Evolutionary conservation across 2,797 vertebrate species (phyloP).

Genomic region (Paratrypauchen microcephalus): DNA sequence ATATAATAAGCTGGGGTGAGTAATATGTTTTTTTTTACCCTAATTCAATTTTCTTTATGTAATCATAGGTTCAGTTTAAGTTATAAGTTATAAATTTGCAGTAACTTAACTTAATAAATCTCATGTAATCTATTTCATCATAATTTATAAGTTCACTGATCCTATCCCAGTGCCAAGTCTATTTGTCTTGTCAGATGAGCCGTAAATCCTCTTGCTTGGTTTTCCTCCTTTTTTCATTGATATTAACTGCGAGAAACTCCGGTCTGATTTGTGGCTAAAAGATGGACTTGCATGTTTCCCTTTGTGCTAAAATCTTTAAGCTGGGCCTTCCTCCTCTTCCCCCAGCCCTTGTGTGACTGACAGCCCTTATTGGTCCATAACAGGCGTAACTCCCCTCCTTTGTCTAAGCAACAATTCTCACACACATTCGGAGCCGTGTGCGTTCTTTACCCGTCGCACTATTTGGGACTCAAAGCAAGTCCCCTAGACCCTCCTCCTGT

Average conservation of each 20-base stretch:
- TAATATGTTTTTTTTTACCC: too few species aligned
- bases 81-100: too few species aligned
- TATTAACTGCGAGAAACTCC: slow-evolving; percentile 89
- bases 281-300: slow-evolving; percentile 99
- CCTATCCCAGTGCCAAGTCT: slow-evolving; percentile 42
- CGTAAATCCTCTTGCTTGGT: slow-evolving; percentile 88
- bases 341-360: slow-evolving; percentile 98
- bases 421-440: slow-evolving; percentile 94
- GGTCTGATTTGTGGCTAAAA: slow-evolving; percentile 96
- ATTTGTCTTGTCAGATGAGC: slow-evolving; percentile 58
- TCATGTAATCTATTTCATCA: too few species aligned
- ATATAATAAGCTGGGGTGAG: too few species aligned
- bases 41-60: too few species aligned
- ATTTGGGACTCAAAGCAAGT: slow-evolving; percentile 96
- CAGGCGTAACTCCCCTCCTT: slow-evolving; percentile 98
- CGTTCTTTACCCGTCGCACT: slow-evolving; percentile 95
- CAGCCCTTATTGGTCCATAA: slow-evolving; percentile 99
- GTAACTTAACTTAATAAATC: too few species aligned
- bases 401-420: slow-evolving; percentile 97
- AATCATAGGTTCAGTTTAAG: too few species aligned
- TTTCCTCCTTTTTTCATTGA: slow-evolving; percentile 88
- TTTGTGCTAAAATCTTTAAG: slow-evolving; percentile 98
- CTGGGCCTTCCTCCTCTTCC: slow-evolving; percentile 89
- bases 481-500: slow-evolving; percentile 83
- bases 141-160: background rate